These are phyloP conservation scores for Pararge aegeria DNA, from an alignment of 1,140 invertebrate genomes.

Conservation along the genomic window DNA sequence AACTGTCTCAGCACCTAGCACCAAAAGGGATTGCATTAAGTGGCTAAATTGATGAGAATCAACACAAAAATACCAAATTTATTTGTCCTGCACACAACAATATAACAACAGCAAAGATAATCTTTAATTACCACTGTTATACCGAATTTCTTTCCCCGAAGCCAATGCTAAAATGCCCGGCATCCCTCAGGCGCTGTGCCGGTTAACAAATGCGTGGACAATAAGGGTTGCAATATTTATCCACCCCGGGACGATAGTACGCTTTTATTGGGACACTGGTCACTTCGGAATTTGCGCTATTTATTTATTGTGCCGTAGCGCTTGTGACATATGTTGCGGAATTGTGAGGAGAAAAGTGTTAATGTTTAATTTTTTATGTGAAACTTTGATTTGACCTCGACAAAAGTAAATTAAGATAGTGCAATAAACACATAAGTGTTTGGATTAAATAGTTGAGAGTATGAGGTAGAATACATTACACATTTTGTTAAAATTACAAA, in stretches of 20 bases:
- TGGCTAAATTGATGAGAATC: too few relatives aligned
- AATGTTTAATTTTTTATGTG: background rate
- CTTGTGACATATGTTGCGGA: slow-evolving; percentile 65
- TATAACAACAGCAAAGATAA: background rate
- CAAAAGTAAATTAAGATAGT: too few relatives aligned
- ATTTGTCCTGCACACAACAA: too few relatives aligned
- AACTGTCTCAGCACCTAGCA: too few relatives aligned
- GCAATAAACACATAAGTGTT: too few relatives aligned
- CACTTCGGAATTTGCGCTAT: slow-evolving; percentile 76
- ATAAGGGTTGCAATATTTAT: slow-evolving; percentile 63
- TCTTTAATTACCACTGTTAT: slow-evolving; percentile 3
- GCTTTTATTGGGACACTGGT: slow-evolving; percentile 72
- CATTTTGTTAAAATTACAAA: too few relatives aligned
- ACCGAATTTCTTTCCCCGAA: slow-evolving; percentile 1
- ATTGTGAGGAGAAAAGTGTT: slow-evolving; percentile 43
- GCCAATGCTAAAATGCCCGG: slow-evolving; percentile 13
- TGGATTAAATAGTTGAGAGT: too few relatives aligned
- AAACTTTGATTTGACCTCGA: background rate
- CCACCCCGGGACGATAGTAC: slow-evolving; percentile 44
- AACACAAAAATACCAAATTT: too few relatives aligned
- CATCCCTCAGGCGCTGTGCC: slow-evolving; percentile 29
- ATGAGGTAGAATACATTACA: too few relatives aligned
- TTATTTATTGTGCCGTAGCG: slow-evolving; percentile 74
- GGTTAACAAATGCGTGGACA: slow-evolving; percentile 38
- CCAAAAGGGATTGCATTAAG: too few relatives aligned